These are phyloP conservation scores for Antitype chi DNA, from an alignment of 2,888 invertebrate genomes.

Conservation along the genomic window DNA sequence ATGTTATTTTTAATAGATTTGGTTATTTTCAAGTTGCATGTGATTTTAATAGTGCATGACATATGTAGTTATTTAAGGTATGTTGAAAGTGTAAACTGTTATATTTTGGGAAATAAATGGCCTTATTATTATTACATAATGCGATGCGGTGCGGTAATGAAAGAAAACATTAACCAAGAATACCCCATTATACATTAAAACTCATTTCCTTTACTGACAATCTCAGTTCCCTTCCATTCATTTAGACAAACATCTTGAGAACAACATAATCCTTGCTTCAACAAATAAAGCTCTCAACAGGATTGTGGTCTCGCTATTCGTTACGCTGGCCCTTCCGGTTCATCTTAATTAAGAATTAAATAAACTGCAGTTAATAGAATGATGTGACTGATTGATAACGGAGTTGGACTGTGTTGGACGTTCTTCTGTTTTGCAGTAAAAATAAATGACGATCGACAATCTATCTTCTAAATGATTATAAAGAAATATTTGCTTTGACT, in stretches of 20 bases:
- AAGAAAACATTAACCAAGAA: background rate
- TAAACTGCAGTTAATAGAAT: constrained; percentile 47
- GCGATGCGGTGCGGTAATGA: background rate
- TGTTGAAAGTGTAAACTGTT: too few species aligned
- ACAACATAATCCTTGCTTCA: constrained; percentile 40
- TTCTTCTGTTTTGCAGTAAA: background rate
- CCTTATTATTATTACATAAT: too few species aligned
- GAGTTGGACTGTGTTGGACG: background rate
- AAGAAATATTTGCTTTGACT: background rate
- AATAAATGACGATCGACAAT: background rate
- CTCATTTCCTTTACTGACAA: constrained; percentile 19
- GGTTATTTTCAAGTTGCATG: too few species aligned
- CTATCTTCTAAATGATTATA: too few species aligned
- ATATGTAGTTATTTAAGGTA: too few species aligned
- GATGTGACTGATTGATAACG: constrained; percentile 21
- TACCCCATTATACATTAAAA: constrained; percentile 13
- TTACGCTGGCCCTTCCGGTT: constrained; percentile 30
- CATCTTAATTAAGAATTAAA: constrained; percentile 52
- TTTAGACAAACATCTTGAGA: constrained; percentile 26
- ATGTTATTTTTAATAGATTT: too few species aligned
- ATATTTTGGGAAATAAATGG: too few species aligned
- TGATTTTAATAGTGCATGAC: too few species aligned
- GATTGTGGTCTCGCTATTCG: constrained; percentile 34
- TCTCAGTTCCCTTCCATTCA: constrained; percentile 19
- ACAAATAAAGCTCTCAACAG: constrained; percentile 41